A percentile compares a stretch with the other conserved stretches of the same genome.
These are phyloP conservation scores for Spodoptera exigua DNA, from an alignment of 2,888 invertebrate genomes.

Conservation along the genomic window DNA sequence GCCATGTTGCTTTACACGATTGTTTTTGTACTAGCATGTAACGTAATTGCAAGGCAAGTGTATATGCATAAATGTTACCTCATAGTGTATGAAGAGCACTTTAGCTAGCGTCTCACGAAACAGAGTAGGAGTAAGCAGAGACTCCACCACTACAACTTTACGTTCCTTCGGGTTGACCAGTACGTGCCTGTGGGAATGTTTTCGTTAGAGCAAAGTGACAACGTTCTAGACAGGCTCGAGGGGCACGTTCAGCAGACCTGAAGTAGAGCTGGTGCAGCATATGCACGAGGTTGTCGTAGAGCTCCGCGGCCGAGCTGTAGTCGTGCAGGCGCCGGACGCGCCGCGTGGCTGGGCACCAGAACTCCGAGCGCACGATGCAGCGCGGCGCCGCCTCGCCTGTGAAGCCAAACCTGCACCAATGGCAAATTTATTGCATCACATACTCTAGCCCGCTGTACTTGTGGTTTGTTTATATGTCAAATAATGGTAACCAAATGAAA, in stretches of 20 bases:
- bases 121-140: conserved; percentile 94
- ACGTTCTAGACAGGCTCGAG: too few relatives aligned
- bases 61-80: conserved; percentile 90
- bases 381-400: conserved; percentile 96
- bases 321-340: conserved; percentile 90
- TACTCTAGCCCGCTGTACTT: too few relatives aligned
- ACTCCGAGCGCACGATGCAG: conserved; percentile 95
- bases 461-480: too few relatives aligned
- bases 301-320: conserved; percentile 91
- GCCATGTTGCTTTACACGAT: too few relatives aligned
- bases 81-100: conserved; percentile 97
- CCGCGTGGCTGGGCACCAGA: conserved; percentile 91
- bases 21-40: too few relatives aligned
- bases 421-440: too few relatives aligned
- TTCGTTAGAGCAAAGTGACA: neutral
- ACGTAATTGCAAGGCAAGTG: too few relatives aligned
- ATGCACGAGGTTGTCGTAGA: conserved; percentile 95
- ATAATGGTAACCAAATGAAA: too few relatives aligned
- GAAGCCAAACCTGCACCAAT: conserved; percentile 93
- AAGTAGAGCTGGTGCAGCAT: conserved; percentile 97
- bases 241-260: conserved; percentile 87
- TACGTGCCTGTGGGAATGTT: conserved; percentile 91
- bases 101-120: conserved; percentile 96
- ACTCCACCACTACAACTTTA: conserved; percentile 97
- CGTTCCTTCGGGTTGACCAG: conserved; percentile 98